Conservation (phyloP, 2,797 vertebrate species). For the Dipus sagitta region DNA sequence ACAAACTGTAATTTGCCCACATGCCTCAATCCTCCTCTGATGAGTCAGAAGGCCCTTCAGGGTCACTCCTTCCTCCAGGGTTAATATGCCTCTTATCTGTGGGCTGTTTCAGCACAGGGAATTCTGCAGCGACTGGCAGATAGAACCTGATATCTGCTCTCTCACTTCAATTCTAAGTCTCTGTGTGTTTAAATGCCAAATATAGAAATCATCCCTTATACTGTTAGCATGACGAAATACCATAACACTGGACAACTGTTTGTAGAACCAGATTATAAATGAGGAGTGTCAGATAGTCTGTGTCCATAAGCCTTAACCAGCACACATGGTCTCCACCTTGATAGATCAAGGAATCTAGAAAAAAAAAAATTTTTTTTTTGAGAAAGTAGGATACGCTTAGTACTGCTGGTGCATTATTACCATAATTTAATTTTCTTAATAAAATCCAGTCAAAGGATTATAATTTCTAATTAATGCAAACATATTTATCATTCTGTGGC, state of each 20-base stretch:
- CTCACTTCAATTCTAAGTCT: conserved; percentile 38
- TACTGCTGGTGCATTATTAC: conserved; percentile 49
- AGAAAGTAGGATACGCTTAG: conserved; percentile 33
- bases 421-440: conserved; percentile 67
- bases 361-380: conserved; percentile 51
- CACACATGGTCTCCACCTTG: background rate
- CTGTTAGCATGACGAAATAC: conserved; percentile 36
- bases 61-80: conserved; percentile 28
- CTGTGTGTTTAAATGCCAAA: conserved; percentile 49
- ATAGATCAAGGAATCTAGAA: conserved; percentile 54
- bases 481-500: conserved; percentile 25
- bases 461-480: conserved; percentile 62
- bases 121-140: conserved; percentile 54
- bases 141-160: background rate
- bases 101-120: conserved; percentile 30
- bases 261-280: conserved; percentile 44
- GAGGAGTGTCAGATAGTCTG: background rate
- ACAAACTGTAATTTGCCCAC: conserved; percentile 41
- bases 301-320: conserved; percentile 43
- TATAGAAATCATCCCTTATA: conserved; percentile 17
- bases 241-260: background rate
- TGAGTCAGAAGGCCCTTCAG: conserved; percentile 19
- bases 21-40: conserved; percentile 35
- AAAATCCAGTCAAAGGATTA: conserved; percentile 54
- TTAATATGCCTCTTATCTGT: conserved; percentile 19